Evolutionary conservation across 2,113 vertebrate genomes (phyloP).

Genomic region (Nicator chloris): DNA sequence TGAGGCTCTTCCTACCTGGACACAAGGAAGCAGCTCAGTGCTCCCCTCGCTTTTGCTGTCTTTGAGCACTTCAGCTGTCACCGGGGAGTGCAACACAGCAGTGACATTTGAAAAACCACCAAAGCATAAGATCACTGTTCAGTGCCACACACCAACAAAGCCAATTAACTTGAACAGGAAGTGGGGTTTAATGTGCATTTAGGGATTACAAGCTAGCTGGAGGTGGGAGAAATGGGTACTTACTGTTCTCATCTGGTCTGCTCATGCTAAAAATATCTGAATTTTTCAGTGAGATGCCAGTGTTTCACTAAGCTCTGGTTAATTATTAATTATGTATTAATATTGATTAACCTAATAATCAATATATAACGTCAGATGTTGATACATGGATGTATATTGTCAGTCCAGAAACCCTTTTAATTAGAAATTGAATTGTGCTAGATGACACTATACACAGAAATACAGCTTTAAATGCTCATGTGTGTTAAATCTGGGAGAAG

Average conservation of each 20-base stretch:
- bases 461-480: background rate
- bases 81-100: background rate
- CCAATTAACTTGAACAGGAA: background rate
- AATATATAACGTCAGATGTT: background rate
- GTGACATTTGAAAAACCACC: background rate
- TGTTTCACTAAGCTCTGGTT: background rate
- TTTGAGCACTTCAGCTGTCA: background rate
- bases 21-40: background rate
- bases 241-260: background rate
- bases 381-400: background rate
- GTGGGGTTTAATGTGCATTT: background rate
- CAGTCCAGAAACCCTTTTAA: background rate
- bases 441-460: background rate
- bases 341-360: background rate
- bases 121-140: background rate
- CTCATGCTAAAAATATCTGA: background rate
- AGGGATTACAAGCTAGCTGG: background rate
- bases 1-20: rapidly evolving
- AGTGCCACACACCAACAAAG: background rate
- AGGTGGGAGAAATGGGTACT: background rate
- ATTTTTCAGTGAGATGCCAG: background rate
- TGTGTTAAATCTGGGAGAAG: background rate
- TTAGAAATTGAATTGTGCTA: background rate
- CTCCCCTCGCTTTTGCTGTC: background rate
- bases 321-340: too few species aligned